Base-by-base conservation (phyloP, 2,888 invertebrate species). In the Leptodirus hochenwartii region DNA sequence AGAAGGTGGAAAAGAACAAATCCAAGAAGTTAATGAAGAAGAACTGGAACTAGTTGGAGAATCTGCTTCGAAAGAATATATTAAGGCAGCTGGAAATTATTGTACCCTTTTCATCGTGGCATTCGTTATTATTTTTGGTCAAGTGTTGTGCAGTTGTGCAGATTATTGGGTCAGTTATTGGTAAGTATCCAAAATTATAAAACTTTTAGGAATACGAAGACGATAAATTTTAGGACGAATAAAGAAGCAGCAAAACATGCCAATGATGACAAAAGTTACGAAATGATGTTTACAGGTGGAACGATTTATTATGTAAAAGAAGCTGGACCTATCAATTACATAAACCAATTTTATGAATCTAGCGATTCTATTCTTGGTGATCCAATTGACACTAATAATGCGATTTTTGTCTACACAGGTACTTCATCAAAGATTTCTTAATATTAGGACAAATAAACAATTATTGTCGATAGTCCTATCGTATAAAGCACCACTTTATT, bases 371-470 rank as follows among this genome's bases (percentile, higher is more conserved):
- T 32, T 11, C 25, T 29, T 14, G 29, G 17, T 8, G 25, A 23
- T 14, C 29, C 47, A 1, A 52, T 39, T 14, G 25, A 34, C 5
- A 36, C 39, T 8, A 23, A 40, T 5, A 30, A 38, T 8, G 46
- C 48, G 14, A 49, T 61, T 16, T 53, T 53, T 25, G 38, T 61
- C 14, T 61, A 59, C 32, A 45, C 50, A 0, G 47, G 4, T 5
- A 39, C n/a, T n/a, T n/a, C n/a, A n/a, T n/a, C n/a, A n/a, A n/a
- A n/a, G n/a, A n/a, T n/a, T n/a, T n/a, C n/a, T n/a, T n/a, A n/a
- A n/a, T n/a, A n/a, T n/a, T n/a, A n/a, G n/a, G n/a, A n/a, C n/a
- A n/a, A n/a, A n/a, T n/a, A n/a, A n/a, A n/a, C n/a, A n/a, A n/a
- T n/a, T n/a, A n/a, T n/a, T n/a, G n/a, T n/a, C n/a, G n/a, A n/a